Evolutionary conservation across 2,888 invertebrate genomes (phyloP).

Genomic region (Cheilosia impressa): DNA sequence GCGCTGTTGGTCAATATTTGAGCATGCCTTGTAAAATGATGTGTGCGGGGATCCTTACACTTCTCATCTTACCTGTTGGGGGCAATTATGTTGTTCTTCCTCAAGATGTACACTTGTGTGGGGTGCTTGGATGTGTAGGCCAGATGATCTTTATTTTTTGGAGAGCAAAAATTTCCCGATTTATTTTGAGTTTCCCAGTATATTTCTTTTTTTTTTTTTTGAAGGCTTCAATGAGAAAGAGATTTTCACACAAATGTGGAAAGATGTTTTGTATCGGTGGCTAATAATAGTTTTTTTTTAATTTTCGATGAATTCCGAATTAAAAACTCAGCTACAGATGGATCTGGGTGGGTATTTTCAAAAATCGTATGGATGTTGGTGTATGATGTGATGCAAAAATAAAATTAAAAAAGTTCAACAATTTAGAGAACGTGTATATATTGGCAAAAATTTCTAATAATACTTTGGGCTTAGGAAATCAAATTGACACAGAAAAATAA

Average conservation of each 20-base stretch:
- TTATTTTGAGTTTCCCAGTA: constrained; percentile 65
- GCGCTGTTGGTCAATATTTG: constrained; percentile 55
- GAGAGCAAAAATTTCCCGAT: constrained; percentile 61
- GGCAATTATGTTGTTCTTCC: constrained; percentile 13
- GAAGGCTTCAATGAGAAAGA: neutral
- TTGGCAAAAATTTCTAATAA: constrained; percentile 39
- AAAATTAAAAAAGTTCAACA: constrained; percentile 2
- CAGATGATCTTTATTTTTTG: constrained; percentile 9
- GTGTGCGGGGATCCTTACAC: constrained; percentile 59
- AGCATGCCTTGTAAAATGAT: constrained; percentile 34
- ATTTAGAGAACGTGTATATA: constrained; percentile 2
- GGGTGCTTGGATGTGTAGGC: neutral
- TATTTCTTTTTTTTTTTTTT: constrained; percentile 21
- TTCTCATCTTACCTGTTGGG: constrained; percentile 74
- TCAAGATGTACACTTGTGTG: constrained; percentile 11
- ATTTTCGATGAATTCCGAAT: constrained; percentile 41
- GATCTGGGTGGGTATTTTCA: constrained; percentile 35
- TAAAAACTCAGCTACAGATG: constrained; percentile 35
- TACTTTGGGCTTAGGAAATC: constrained; percentile 28
- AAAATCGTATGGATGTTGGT: neutral
- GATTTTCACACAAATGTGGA: constrained; percentile 30
- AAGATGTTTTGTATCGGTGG: constrained; percentile 32
- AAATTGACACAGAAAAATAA: constrained; percentile 16
- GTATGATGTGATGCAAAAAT: constrained; percentile 20
- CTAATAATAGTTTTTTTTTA: constrained; percentile 62